These are phyloP conservation scores for Phenacoccus solenopsis DNA, from an alignment of 1,140 invertebrate species.

Conservation along the genomic window DNA sequence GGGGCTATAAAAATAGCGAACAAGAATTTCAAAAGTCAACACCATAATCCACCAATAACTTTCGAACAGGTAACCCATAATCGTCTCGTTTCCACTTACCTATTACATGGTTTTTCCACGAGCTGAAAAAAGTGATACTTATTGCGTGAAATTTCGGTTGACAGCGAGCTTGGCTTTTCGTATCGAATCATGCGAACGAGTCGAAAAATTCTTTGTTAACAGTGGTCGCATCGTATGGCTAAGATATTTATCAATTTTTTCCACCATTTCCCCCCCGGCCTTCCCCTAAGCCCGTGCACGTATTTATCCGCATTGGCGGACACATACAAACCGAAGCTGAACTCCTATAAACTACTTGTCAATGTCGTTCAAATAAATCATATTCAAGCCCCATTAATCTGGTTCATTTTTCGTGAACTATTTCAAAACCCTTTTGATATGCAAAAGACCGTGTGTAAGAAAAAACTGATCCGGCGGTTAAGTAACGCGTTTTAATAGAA, in stretches of 20 bases:
- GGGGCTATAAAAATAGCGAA: too few relatives aligned
- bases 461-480: conserved; percentile 11
- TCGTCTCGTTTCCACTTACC: too few relatives aligned
- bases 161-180: too few relatives aligned
- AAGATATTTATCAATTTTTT: conserved; percentile 3
- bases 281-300: neutral
- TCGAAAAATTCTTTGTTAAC: neutral
- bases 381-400: conserved; percentile 17
- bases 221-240: neutral
- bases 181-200: too few relatives aligned
- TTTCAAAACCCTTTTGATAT: conserved; percentile 17
- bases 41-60: too few relatives aligned
- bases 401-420: conserved; percentile 17
- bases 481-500: conserved; percentile 13
- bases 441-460: conserved; percentile 13
- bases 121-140: too few relatives aligned
- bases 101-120: too few relatives aligned
- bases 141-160: too few relatives aligned
- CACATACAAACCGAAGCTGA: neutral
- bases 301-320: conserved; percentile 9
- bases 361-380: conserved; percentile 18
- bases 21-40: too few relatives aligned
- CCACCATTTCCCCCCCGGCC: neutral
- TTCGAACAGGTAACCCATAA: too few relatives aligned
- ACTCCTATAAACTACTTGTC: conserved; percentile 11